Percentiles rank a stretch among this genome's conserved stretches.
Conservation (phyloP, 2,888 invertebrate genomes). For the Corbicula japonica region DNA sequence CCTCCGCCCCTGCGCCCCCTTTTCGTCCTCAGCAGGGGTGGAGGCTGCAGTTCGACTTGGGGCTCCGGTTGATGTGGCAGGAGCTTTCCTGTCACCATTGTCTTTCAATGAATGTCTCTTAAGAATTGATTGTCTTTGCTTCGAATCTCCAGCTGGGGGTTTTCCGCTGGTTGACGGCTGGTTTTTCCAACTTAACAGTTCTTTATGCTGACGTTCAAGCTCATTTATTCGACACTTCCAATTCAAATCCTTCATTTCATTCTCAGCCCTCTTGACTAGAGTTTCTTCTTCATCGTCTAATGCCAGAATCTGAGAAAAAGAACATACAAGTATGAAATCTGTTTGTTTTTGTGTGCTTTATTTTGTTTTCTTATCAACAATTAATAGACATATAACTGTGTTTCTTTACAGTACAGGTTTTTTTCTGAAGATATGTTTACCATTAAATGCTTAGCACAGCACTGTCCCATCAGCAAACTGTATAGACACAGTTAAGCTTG, state of each 20-base stretch:
- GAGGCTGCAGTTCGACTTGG: constrained; percentile 53
- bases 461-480: no score
- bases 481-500: no score
- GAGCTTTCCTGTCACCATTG: constrained; percentile 51
- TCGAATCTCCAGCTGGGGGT: constrained; percentile 61
- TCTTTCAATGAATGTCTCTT: constrained; percentile 53
- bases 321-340: constrained; percentile 9
- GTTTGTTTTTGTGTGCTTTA: no score
- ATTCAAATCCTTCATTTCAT: constrained; percentile 72
- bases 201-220: constrained; percentile 67
- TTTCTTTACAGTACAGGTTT: no score
- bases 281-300: constrained; percentile 77
- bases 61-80: constrained; percentile 56
- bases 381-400: no score
- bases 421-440: no score
- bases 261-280: constrained; percentile 72
- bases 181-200: constrained; percentile 63
- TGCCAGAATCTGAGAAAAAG: constrained; percentile 69
- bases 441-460: no score
- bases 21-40: constrained; percentile 42
- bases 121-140: constrained; percentile 61
- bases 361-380: no score
- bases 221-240: constrained; percentile 69
- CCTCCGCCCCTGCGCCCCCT: constrained; percentile 47
- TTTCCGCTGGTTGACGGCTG: constrained; percentile 52